Evolutionary conservation across 2,113 vertebrate species (phyloP).

Genomic region (Anolis sagrei): DNA sequence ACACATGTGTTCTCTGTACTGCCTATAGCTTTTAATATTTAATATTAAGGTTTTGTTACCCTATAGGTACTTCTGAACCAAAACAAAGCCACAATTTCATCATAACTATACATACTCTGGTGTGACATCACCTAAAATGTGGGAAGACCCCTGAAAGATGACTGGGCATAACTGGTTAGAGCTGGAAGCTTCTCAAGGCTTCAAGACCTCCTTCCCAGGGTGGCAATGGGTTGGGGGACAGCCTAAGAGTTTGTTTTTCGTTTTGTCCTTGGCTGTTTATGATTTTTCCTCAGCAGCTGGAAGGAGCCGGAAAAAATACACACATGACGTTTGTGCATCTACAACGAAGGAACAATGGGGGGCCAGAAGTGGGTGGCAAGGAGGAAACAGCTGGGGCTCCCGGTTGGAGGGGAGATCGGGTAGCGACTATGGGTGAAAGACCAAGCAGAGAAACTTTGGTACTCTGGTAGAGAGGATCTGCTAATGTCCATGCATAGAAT

Average conservation of each 20-base stretch:
- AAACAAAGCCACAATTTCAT: neutral
- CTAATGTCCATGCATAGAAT: neutral
- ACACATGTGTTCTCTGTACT: too few relatives aligned
- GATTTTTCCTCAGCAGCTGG: constrained; percentile 37
- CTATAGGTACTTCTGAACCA: neutral
- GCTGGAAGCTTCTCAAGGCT: neutral
- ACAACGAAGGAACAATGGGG: constrained; percentile 29
- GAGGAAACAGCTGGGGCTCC: constrained; percentile 39
- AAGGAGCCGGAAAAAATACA: constrained; percentile 38
- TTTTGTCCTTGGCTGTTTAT: constrained; percentile 18
- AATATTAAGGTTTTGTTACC: too few relatives aligned
- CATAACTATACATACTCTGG: neutral
- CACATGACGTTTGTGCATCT: neutral
- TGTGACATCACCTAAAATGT: neutral
- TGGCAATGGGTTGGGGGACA: neutral
- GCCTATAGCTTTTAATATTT: too few relatives aligned
- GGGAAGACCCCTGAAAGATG: neutral
- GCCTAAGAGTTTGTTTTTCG: neutral
- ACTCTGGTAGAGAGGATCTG: neutral
- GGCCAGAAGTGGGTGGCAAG: neutral
- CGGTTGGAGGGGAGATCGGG: neutral
- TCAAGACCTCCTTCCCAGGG: neutral
- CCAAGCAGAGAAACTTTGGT: neutral
- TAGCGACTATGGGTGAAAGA: constrained; percentile 6
- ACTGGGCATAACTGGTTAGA: neutral